Conservation (phyloP, 2,888 invertebrate genomes). For the Eurois occulta region DNA sequence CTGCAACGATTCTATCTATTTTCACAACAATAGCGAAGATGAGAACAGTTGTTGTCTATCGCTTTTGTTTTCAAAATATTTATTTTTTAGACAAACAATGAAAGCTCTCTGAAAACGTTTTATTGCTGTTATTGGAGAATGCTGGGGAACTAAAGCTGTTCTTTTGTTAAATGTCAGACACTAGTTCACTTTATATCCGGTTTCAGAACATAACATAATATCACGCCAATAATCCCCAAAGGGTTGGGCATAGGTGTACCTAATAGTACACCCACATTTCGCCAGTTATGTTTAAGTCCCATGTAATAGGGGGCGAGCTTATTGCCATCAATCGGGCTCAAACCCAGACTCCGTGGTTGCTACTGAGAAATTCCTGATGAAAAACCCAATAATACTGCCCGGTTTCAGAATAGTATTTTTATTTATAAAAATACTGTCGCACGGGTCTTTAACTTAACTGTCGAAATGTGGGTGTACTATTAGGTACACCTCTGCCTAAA, state of each 20-base stretch:
- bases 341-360: too few species aligned
- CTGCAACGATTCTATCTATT: constrained; percentile 27
- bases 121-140: constrained; percentile 11
- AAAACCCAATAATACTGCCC: too few species aligned
- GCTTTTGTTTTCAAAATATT: constrained; percentile 44
- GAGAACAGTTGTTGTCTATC: constrained; percentile 24
- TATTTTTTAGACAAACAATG: constrained; percentile 11
- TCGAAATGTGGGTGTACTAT: not conserved
- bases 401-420: too few species aligned
- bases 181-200: not conserved
- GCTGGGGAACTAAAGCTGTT: constrained; percentile 4
- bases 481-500: not conserved
- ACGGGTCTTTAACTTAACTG: not conserved
- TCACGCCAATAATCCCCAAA: too few species aligned
- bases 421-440: too few species aligned
- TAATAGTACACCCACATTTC: too few species aligned
- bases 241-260: too few species aligned
- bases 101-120: constrained; percentile 24
- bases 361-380: too few species aligned
- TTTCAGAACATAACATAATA: not conserved
- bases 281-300: too few species aligned
- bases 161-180: not conserved
- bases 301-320: too few species aligned
- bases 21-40: constrained; percentile 40
- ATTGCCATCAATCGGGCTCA: too few species aligned